Percentiles rank a stretch among this genome's conserved stretches.
These are phyloP conservation scores for Arremon aurantiirostris DNA, from an alignment of 2,797 vertebrate species.

Conservation along the genomic window DNA sequence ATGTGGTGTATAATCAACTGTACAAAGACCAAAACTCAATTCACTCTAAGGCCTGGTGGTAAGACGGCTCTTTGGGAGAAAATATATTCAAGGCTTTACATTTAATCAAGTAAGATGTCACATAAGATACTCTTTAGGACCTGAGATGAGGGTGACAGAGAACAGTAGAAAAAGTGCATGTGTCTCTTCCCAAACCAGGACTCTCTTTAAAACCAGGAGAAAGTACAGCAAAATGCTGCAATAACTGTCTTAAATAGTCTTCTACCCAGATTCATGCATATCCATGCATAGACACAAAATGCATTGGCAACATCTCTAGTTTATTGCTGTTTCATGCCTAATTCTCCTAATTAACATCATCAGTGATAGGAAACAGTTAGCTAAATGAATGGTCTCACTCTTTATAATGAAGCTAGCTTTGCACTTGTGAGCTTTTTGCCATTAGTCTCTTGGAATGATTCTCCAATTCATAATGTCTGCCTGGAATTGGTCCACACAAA, in stretches of 20 bases:
- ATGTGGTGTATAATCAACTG: background rate
- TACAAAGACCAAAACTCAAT: background rate
- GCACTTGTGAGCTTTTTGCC: background rate
- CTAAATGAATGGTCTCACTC: background rate
- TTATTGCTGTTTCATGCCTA: background rate
- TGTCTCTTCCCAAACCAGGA: background rate
- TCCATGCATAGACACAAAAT: background rate
- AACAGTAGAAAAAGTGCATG: background rate
- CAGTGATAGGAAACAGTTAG: background rate
- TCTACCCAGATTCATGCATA: background rate
- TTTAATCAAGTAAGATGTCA: background rate
- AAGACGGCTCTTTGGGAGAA: background rate
- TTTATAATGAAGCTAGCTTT: background rate
- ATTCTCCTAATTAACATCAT: conserved; percentile 34
- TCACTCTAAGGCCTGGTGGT: background rate
- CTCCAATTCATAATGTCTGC: background rate
- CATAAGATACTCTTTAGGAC: background rate
- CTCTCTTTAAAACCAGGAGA: background rate
- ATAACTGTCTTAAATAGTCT: background rate
- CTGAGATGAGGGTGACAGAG: background rate
- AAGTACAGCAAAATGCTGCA: background rate
- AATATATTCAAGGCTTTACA: background rate
- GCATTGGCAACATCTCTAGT: background rate
- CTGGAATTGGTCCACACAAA: background rate
- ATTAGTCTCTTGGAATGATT: background rate